phyloP scores from a whole-genome alignment of 1,140 invertebrate genomes.

The Sesamia nonagrioides region DNA sequence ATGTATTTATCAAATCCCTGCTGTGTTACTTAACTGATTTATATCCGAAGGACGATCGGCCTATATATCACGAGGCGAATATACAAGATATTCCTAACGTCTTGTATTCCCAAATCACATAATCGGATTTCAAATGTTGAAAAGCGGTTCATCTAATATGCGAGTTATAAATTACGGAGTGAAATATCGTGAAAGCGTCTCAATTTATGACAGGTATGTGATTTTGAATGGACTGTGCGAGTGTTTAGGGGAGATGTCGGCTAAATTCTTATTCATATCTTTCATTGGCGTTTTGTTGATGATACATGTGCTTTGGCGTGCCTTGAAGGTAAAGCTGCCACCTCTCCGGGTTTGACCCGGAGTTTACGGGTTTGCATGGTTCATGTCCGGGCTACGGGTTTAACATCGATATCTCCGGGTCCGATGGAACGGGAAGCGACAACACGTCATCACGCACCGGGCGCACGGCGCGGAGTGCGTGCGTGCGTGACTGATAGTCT shows the following conservation, averaged over 20 bases:
- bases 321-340: constrained; percentile 16
- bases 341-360: too few relatives aligned
- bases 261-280: constrained; percentile 24
- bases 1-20: constrained; percentile 31
- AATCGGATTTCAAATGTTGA: constrained; percentile 43
- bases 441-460: too few relatives aligned
- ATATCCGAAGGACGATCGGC: constrained; percentile 36
- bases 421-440: too few relatives aligned
- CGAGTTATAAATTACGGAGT: constrained; percentile 20
- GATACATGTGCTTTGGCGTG: constrained; percentile 1
- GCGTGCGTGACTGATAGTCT: too few relatives aligned
- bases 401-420: too few relatives aligned
- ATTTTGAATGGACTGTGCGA: not conserved
- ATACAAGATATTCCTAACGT: constrained; percentile 33
- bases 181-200: constrained; percentile 24
- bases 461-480: too few relatives aligned
- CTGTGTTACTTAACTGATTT: constrained; percentile 30
- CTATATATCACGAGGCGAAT: constrained; percentile 25
- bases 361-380: too few relatives aligned
- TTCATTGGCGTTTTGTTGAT: constrained; percentile 31
- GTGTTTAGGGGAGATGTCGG: not conserved
- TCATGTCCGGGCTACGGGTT: too few relatives aligned
- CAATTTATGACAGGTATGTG: constrained; percentile 4
- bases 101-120: constrained; percentile 40
- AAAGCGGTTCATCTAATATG: constrained; percentile 31